Conservation (phyloP, 2,797 vertebrate genomes). For the Pangasius mekongensis region DNA sequence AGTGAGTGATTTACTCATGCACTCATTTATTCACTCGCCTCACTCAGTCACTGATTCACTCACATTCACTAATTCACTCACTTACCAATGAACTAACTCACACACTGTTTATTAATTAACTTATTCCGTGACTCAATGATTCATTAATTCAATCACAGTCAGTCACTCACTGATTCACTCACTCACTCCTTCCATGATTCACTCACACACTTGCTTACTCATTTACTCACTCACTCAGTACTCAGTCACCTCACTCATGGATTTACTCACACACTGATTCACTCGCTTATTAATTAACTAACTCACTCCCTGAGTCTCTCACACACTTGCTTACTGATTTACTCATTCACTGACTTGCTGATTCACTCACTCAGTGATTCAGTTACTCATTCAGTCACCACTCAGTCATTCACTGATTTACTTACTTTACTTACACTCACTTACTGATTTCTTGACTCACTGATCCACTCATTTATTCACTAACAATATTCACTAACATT, state of each 20-base stretch:
- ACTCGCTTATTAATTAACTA: background rate
- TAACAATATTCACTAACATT: background rate
- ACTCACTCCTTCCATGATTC: background rate
- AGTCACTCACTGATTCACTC: background rate
- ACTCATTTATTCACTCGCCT: background rate
- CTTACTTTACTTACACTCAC: background rate
- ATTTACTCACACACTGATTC: background rate
- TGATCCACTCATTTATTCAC: background rate
- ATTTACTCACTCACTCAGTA: background rate
- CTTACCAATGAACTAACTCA: background rate
- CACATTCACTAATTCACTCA: no score
- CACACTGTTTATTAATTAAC: background rate
- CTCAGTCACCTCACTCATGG: no score
- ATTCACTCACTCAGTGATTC: background rate
- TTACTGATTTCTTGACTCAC: background rate
- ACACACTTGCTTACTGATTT: background rate
- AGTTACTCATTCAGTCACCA: background rate
- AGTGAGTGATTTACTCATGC: background rate
- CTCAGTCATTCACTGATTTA: background rate
- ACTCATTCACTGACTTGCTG: background rate
- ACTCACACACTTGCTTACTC: background rate
- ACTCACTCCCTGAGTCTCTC: background rate
- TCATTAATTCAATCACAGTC: no score
- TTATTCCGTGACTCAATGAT: no score
- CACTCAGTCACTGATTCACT: background rate